phyloP scores from a whole-genome alignment of 2,113 vertebrate genomes.

The Crotalus tigris region DNA sequence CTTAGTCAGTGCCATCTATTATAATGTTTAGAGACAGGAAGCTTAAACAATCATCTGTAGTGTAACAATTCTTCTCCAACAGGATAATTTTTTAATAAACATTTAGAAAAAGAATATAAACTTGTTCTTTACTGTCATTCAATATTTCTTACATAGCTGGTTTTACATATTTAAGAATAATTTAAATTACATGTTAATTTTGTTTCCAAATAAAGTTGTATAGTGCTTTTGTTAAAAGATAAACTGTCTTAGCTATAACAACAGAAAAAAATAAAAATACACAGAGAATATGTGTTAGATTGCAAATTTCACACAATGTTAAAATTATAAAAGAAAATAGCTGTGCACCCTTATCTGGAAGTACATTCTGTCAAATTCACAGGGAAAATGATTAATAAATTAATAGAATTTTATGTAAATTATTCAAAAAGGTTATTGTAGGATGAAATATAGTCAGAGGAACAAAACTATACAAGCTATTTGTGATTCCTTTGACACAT shows the following conservation, averaged over 20 bases:
- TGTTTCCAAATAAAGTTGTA: background rate
- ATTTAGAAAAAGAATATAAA: background rate
- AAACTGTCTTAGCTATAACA: background rate
- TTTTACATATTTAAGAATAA: background rate
- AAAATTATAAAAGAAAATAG: background rate
- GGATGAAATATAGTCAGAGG: background rate
- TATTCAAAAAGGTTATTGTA: background rate
- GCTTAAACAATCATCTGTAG: background rate
- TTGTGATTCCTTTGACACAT: slow-evolving; percentile 19
- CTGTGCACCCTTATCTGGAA: background rate
- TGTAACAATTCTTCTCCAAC: background rate
- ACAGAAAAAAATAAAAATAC: background rate
- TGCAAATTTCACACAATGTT: background rate
- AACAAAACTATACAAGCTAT: background rate
- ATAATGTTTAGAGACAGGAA: background rate
- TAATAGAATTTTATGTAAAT: background rate
- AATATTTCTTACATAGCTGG: background rate
- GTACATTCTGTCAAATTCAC: background rate
- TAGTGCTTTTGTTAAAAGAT: background rate
- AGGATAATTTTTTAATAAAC: background rate
- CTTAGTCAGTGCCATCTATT: background rate
- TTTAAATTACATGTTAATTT: background rate
- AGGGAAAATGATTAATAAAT: background rate
- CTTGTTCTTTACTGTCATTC: background rate
- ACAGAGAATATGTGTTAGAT: background rate